These are phyloP conservation scores for Bungarus multicinctus DNA, from an alignment of 2,113 vertebrate species.

Conservation along the genomic window DNA sequence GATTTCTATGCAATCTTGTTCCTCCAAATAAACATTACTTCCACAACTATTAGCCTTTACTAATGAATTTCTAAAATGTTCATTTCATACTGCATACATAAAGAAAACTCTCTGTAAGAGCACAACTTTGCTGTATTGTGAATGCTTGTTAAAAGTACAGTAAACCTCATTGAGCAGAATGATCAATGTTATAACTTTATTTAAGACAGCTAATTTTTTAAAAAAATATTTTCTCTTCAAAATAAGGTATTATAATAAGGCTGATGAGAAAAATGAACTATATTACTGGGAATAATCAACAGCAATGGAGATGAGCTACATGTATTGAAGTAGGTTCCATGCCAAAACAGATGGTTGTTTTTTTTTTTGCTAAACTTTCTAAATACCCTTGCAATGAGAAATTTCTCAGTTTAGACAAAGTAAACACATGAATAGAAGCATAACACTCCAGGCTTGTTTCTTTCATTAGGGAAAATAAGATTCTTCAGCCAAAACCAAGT, in stretches of 20 bases:
- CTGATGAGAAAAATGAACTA: constrained; percentile 45
- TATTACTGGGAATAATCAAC: constrained; percentile 41
- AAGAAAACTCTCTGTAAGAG: background rate
- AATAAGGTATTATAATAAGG: constrained; percentile 45
- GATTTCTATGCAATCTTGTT: background rate
- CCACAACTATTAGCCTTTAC: background rate
- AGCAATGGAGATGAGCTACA: constrained; percentile 49
- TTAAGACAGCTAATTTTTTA: constrained; percentile 17
- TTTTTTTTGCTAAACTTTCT: constrained; percentile 40
- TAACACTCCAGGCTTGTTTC: constrained; percentile 25
- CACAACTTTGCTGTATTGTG: background rate
- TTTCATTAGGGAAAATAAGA: constrained; percentile 47
- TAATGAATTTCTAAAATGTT: background rate
- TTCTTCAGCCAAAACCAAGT: constrained; percentile 43
- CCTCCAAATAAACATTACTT: background rate
- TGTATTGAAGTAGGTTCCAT: constrained; percentile 33
- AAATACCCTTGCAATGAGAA: constrained; percentile 52
- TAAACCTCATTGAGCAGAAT: background rate
- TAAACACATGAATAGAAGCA: constrained; percentile 43
- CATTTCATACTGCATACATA: background rate
- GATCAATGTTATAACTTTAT: background rate
- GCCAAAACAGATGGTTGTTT: constrained; percentile 47
- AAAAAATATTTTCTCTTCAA: constrained; percentile 49
- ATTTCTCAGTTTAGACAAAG: constrained; percentile 42
- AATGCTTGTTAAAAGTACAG: background rate